Conservation (phyloP, 2,888 invertebrate genomes). For the Spodoptera exigua region DNA sequence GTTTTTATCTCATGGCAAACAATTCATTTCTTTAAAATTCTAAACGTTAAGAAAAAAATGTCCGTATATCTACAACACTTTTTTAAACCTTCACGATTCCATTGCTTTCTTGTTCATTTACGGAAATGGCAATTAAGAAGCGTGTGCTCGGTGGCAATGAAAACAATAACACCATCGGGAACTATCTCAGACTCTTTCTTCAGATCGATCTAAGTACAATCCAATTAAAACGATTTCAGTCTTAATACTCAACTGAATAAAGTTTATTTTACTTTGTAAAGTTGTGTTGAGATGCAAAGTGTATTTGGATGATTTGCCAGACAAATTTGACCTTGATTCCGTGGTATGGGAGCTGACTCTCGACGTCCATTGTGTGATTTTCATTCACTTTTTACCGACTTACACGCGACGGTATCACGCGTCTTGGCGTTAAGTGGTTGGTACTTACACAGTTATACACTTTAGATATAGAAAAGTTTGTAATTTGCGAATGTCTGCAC, state of each 20-base stretch:
- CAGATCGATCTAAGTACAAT: conserved; percentile 59
- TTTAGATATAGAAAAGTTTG: background rate
- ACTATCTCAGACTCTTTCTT: conserved; percentile 82
- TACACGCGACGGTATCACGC: conserved; percentile 65
- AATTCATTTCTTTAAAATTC: background rate
- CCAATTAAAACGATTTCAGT: conserved; percentile 26
- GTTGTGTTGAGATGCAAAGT: conserved; percentile 58
- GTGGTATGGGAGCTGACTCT: conserved; percentile 77
- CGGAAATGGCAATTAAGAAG: conserved; percentile 85
- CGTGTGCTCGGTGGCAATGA: conserved; percentile 77
- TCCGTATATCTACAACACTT: too few species aligned
- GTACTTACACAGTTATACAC: conserved; percentile 3
- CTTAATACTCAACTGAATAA: conserved; percentile 36
- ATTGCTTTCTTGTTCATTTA: conserved; percentile 65
- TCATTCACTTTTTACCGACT: conserved; percentile 82
- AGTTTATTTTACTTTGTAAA: conserved; percentile 43
- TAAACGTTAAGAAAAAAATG: too few species aligned
- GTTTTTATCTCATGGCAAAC: too few species aligned
- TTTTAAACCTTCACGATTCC: conserved; percentile 55
- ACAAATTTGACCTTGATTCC: conserved; percentile 86
- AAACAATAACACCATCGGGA: conserved; percentile 83
- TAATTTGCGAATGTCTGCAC: too few species aligned
- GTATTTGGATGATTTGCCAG: conserved; percentile 80
- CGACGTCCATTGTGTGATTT: conserved; percentile 77
- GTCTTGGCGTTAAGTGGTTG: conserved; percentile 54